These are phyloP conservation scores for Uromys caudimaculatus DNA, from an alignment of 2,797 vertebrate genomes.

Conservation along the genomic window DNA sequence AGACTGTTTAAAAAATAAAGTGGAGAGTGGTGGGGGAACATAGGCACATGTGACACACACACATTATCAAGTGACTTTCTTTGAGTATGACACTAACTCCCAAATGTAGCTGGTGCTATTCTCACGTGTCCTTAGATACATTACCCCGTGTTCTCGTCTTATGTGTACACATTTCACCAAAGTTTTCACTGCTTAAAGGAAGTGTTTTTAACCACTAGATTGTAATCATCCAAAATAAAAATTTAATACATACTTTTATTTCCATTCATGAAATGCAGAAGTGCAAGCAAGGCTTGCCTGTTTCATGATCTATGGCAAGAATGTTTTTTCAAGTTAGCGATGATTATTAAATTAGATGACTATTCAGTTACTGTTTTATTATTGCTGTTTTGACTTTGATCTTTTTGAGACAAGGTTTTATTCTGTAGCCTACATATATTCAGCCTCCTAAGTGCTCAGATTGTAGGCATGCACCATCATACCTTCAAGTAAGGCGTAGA, in stretches of 20 bases:
- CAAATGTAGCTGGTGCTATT: background rate
- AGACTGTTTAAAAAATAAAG: background rate
- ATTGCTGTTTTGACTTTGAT: background rate
- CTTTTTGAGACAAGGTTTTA: background rate
- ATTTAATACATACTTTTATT: background rate
- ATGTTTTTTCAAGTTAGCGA: slow-evolving; percentile 12
- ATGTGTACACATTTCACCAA: background rate
- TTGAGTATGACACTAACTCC: background rate
- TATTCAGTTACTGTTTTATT: slow-evolving; percentile 35
- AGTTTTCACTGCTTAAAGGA: slow-evolving; percentile 23
- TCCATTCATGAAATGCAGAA: background rate
- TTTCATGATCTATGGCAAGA: background rate
- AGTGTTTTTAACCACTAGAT: slow-evolving; percentile 38
- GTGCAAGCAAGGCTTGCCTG: background rate
- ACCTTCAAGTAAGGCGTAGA: background rate
- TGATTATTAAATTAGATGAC: slow-evolving; percentile 38
- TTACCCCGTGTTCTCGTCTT: background rate
- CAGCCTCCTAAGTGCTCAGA: background rate
- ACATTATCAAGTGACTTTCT: background rate
- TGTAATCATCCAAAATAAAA: background rate
- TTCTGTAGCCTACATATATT: background rate
- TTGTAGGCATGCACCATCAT: background rate
- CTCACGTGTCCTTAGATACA: background rate
- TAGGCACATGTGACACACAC: background rate
- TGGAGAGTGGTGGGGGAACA: too few relatives aligned